Conservation (phyloP, 2,797 vertebrate species). For the Melanotaenia nigrans region DNA sequence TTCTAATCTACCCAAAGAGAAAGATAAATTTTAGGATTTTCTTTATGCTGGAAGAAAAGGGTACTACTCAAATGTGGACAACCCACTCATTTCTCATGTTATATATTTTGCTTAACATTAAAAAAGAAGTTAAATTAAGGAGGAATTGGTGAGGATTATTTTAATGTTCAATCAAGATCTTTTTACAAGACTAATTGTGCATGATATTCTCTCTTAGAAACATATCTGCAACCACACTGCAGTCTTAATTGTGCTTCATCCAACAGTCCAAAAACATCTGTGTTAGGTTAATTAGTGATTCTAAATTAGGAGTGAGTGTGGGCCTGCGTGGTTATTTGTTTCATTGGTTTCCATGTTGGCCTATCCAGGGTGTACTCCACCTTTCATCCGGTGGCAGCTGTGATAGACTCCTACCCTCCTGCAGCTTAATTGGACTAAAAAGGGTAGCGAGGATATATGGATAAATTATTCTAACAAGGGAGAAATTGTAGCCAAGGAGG, state of each 20-base stretch:
- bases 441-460: too few species aligned
- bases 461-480: too few species aligned
- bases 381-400: too few species aligned
- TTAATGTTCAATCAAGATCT: background rate
- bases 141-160: background rate
- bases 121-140: background rate
- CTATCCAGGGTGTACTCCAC: too few species aligned
- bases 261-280: too few species aligned
- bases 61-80: conserved; percentile 11
- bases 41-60: conserved; percentile 24
- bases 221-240: background rate
- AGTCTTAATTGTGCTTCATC: background rate
- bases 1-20: conserved; percentile 17
- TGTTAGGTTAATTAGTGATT: too few species aligned
- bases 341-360: too few species aligned
- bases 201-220: background rate
- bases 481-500: too few species aligned
- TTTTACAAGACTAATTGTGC: background rate
- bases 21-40: conserved; percentile 26
- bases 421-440: too few species aligned
- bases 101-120: background rate
- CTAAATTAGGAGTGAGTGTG: too few species aligned
- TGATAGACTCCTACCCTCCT: too few species aligned
- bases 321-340: too few species aligned
- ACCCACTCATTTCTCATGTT: conserved; percentile 7